phyloP scores from a whole-genome alignment of 37 sponge, comb jelly and placozoan genomes.

The Geodia barretti region DNA sequence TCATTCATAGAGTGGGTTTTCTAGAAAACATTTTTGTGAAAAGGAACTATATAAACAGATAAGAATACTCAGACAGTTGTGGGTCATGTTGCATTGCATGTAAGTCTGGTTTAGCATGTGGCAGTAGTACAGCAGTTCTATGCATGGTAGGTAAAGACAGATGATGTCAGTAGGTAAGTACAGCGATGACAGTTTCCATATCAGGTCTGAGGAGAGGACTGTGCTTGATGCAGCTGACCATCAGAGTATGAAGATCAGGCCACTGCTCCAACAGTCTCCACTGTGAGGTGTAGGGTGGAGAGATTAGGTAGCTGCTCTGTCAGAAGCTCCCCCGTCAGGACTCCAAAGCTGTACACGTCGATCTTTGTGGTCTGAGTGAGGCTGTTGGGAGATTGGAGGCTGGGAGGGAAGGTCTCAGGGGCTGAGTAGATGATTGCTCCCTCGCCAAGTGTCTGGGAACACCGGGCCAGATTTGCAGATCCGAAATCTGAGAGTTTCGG shows the following conservation, averaged over 20 bases:
- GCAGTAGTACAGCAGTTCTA: too few relatives aligned
- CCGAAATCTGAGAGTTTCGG: slow-evolving; percentile 85
- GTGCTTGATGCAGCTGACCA: neutral
- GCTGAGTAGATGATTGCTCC: slow-evolving; percentile 69
- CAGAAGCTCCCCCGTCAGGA: slow-evolving; percentile 50
- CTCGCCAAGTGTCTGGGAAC: slow-evolving; percentile 28
- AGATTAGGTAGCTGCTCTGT: slow-evolving; percentile 25
- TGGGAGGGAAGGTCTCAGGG: slow-evolving; percentile 51
- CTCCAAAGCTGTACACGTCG: slow-evolving; percentile 74
- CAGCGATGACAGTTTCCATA: slow-evolving; percentile 5
- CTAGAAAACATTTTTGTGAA: too few relatives aligned
- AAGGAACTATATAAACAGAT: too few relatives aligned
- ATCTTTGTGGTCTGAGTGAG: slow-evolving; percentile 53
- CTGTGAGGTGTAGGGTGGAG: neutral
- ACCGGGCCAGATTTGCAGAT: slow-evolving; percentile 61
- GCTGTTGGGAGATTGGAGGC: neutral
- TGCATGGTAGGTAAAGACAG: too few relatives aligned
- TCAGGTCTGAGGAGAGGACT: slow-evolving; percentile 7
- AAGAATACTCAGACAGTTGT: too few relatives aligned
- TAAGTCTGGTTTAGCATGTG: too few relatives aligned
- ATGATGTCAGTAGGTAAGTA: too few relatives aligned
- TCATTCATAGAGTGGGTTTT: too few relatives aligned
- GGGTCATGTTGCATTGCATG: too few relatives aligned
- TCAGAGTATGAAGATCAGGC: neutral
- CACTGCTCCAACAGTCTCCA: neutral